Evolutionary conservation across 2,888 invertebrate genomes (phyloP).

Genomic region (Megastigmus dorsalis): DNA sequence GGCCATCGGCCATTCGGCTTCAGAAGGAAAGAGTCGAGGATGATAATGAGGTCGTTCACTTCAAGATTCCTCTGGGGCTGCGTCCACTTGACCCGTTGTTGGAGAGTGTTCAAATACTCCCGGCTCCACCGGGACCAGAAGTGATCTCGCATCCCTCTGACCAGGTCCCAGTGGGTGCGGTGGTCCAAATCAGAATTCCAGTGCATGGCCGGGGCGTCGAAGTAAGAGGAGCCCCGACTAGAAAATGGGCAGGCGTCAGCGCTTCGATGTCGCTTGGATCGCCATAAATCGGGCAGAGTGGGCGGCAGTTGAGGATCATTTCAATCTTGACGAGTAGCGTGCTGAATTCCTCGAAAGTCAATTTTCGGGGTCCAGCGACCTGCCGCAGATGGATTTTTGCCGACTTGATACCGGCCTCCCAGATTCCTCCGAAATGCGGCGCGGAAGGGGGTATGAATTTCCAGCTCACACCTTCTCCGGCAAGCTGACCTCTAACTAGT

Average conservation of each 20-base stretch:
- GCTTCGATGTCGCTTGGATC: background rate
- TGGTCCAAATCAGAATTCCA: background rate
- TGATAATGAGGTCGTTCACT: background rate
- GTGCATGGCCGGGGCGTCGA: background rate
- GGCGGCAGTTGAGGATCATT: background rate
- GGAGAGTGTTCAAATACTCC: slow-evolving; percentile 1
- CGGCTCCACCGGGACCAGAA: background rate
- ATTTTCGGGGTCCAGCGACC: background rate
- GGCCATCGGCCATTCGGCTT: background rate
- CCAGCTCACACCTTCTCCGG: background rate
- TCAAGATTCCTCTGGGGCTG: background rate
- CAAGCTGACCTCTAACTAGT: background rate
- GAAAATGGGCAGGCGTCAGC: background rate
- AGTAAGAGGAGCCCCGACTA: background rate
- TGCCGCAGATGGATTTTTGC: background rate
- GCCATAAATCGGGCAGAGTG: background rate
- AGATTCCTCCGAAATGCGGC: background rate
- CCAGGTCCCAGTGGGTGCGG: background rate
- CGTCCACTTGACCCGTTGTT: background rate
- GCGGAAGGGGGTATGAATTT: background rate
- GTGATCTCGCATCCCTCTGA: background rate
- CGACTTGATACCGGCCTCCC: background rate
- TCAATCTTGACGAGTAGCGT: background rate
- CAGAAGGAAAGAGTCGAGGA: background rate
- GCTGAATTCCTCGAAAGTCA: background rate